A percentile compares a stretch with the other conserved stretches of the same genome.
phyloP scores from a whole-genome alignment of 2,888 invertebrate genomes.

The Sesamia inferens region DNA sequence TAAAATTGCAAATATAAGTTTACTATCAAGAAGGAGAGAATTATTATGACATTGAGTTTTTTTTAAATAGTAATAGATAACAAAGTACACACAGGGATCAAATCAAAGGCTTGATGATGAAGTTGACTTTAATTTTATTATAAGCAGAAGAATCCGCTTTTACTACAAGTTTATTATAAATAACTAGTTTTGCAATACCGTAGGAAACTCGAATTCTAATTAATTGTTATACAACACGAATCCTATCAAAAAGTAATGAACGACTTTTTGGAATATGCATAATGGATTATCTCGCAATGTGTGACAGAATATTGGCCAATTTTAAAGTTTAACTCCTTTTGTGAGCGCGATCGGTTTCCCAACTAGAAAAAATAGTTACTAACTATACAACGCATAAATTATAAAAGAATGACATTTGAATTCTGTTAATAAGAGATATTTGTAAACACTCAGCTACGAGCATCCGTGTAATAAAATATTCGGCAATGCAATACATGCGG shows the following conservation, averaged over 20 bases:
- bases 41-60: constrained; percentile 7
- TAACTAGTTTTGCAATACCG: constrained; percentile 10
- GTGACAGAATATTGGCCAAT: constrained; percentile 22
- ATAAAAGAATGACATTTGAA: constrained; percentile 30
- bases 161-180: neutral
- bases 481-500: constrained; percentile 33
- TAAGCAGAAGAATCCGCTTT: neutral
- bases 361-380: constrained; percentile 15
- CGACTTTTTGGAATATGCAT: constrained; percentile 29
- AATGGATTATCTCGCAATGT: constrained; percentile 36
- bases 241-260: constrained; percentile 29
- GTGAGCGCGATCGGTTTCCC: constrained; percentile 27
- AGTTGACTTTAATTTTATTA: neutral
- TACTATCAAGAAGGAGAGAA: neutral
- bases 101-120: neutral
- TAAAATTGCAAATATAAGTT: neutral
- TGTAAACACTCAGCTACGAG: constrained; percentile 13
- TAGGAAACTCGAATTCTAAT: constrained; percentile 28
- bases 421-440: constrained; percentile 17
- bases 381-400: constrained; percentile 17
- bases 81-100: neutral
- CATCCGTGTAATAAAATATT: constrained; percentile 29
- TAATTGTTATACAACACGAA: constrained; percentile 25
- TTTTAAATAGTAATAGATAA: neutral
- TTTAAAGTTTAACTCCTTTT: constrained; percentile 31